Evolutionary conservation across 2,113 vertebrate genomes (phyloP), one percentile per base, ranked within the genome.

Genomic region (Myanophis thanlyinensis): DNA sequence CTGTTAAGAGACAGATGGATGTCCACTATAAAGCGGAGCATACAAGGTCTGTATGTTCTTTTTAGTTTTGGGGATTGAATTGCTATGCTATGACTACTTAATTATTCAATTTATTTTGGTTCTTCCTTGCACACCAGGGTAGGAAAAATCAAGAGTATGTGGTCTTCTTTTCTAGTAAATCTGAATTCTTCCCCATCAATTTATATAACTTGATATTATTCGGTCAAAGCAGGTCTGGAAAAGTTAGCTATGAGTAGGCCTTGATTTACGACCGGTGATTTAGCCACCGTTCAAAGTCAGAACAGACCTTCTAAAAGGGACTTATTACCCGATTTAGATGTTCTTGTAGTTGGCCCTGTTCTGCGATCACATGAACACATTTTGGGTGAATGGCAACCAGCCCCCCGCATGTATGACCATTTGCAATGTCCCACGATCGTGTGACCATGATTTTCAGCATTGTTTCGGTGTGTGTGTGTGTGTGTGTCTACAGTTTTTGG

Each of bases 251-350:
- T 0, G 12, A 67, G 30, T 6, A 67, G 12, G 15, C 62, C 62
- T 0, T 1, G 12, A n/a, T 0, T 67, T 67, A 67, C 0, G 5
- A 35, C 3, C 12, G 2, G 4, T 67, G 30, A 12, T 1, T n/a
- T 67, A n/a, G 62, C 12, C 62, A 15, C 12, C 12, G 0, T 67
- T 67, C 27, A n/a, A 67, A 67, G 62, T 67, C 30, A 67, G 12
- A n/a, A 67, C 4, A 1, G 62, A 67, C 0, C 62, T 67, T 67
- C 30, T n/a, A n/a, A n/a, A 67, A n/a, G 59, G 30, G n/a, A 15
- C 10, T n/a, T 67, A n/a, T 67, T n/a, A 5, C 12, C 62, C 11
- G 13, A 62, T 62, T 67, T 67, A 67, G 11, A 67, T n/a, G 3
- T 11, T 11, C 1, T 30, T 13, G 12, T 56, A 56, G 7, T 7